Evolutionary conservation across 1,140 invertebrate genomes (phyloP).

Genomic region (Camponotus vicinus): DNA sequence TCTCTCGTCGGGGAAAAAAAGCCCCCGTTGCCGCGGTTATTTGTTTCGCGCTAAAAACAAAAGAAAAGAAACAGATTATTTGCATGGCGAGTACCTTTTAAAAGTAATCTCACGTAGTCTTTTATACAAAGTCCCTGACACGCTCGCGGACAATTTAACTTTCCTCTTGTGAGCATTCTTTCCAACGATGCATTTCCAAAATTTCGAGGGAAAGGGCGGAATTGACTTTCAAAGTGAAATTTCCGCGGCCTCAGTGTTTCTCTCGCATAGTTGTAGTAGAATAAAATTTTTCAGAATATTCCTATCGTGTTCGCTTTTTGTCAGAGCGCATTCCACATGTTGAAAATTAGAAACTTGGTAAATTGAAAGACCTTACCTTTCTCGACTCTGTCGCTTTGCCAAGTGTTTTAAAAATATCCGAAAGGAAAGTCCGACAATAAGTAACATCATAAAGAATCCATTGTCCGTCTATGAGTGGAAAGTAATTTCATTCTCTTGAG

Average conservation of each 20-base stretch:
- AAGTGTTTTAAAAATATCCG: background rate
- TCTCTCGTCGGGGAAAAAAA: background rate
- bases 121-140: constrained; percentile 38
- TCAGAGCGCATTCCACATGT: background rate
- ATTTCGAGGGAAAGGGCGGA: constrained; percentile 7
- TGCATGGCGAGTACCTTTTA: constrained; percentile 34
- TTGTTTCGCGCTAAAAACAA: constrained; percentile 22
- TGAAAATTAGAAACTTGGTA: constrained; percentile 28
- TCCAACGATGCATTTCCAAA: constrained; percentile 35
- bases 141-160: constrained; percentile 34
- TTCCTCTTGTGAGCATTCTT: constrained; percentile 4
- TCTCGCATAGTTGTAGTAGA: constrained; percentile 8
- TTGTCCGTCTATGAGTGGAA: background rate
- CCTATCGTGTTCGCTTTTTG: constrained; percentile 11
- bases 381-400: too few species aligned
- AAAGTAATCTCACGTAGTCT: constrained; percentile 35
- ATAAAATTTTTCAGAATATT: constrained; percentile 30
- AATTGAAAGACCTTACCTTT: background rate
- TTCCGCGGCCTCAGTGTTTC: background rate
- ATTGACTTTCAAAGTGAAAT: constrained; percentile 31
- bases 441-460: background rate
- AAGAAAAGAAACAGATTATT: constrained; percentile 5
- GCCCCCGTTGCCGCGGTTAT: background rate
- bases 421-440: background rate
- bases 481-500: constrained; percentile 5